Conservation (phyloP, 2,797 vertebrate genomes). For the Perdix hodgsoniae region DNA sequence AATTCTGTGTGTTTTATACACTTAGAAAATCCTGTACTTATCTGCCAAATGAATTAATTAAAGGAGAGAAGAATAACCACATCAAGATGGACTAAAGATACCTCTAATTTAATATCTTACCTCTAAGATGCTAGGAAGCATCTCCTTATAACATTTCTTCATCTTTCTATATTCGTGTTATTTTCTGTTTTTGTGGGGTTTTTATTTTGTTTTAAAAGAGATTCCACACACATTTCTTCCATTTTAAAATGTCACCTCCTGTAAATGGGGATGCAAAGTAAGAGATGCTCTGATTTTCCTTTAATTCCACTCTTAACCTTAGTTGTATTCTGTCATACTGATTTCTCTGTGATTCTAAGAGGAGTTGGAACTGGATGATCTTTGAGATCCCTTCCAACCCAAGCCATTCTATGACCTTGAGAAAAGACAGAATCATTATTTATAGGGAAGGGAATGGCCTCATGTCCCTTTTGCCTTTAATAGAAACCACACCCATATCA, state of each 20-base stretch:
- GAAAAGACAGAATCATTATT: not conserved
- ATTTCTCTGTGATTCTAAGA: conserved; percentile 9
- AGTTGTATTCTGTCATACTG: not conserved
- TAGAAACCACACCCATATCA: not conserved
- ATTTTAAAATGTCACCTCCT: not conserved
- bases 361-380: too few species aligned
- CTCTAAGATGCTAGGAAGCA: not conserved
- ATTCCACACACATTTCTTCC: not conserved
- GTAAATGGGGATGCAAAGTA: conserved; percentile 23
- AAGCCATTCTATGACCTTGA: not conserved
- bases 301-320: not conserved
- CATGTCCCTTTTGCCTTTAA: rapidly evolving
- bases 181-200: not conserved
- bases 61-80: not conserved
- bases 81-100: not conserved
- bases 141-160: not conserved
- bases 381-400: too few species aligned
- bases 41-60: not conserved
- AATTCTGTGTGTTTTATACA: not conserved
- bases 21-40: not conserved
- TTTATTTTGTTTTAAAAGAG: not conserved
- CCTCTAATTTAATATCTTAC: not conserved
- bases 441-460: not conserved
- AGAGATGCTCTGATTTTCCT: not conserved
- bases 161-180: not conserved